Conservation (phyloP, 1,140 invertebrate species). For the Hestina assimilis region DNA sequence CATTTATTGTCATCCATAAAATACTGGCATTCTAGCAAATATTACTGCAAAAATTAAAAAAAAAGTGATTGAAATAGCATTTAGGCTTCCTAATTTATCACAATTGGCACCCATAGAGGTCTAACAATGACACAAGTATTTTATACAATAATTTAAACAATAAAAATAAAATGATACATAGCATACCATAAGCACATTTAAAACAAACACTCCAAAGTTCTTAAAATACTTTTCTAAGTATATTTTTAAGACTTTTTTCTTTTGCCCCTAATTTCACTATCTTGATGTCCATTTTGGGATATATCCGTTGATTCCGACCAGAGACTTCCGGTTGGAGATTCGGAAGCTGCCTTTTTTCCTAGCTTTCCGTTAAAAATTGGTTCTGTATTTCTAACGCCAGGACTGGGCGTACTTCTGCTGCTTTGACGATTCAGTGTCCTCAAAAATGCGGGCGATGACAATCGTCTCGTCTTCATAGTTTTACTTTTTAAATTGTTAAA, state of each 20-base stretch:
- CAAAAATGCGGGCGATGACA: slow-evolving; percentile 83
- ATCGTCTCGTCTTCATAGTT: slow-evolving; percentile 69
- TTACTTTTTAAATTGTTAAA: slow-evolving; percentile 70
- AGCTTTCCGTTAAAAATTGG: slow-evolving; percentile 64
- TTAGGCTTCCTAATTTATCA: slow-evolving; percentile 75
- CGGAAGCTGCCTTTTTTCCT: slow-evolving; percentile 60
- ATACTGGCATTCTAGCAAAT: slow-evolving; percentile 42
- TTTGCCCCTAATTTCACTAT: slow-evolving; percentile 51
- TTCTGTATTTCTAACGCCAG: slow-evolving; percentile 47
- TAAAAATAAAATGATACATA: slow-evolving; percentile 31
- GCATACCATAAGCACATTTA: slow-evolving; percentile 40
- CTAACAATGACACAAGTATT: slow-evolving; percentile 55
- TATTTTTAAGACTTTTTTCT: slow-evolving; percentile 81
- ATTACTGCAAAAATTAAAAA: slow-evolving; percentile 43
- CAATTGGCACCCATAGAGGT: slow-evolving; percentile 72
- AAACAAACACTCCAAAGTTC: slow-evolving; percentile 34
- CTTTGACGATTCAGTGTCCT: slow-evolving; percentile 79
- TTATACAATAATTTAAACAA: slow-evolving; percentile 70
- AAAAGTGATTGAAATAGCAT: slow-evolving; percentile 54
- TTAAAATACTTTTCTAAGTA: slow-evolving; percentile 84
- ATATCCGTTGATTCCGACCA: slow-evolving; percentile 77
- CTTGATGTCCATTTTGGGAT: slow-evolving; percentile 65
- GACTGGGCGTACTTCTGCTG: slow-evolving; percentile 61
- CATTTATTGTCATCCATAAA: slow-evolving; percentile 39
- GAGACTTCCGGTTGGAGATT: slow-evolving; percentile 68